A percentile compares a stretch with the other conserved stretches of the same genome.
phyloP scores from a whole-genome alignment of 2,888 invertebrate species.

The Mantis religiosa region DNA sequence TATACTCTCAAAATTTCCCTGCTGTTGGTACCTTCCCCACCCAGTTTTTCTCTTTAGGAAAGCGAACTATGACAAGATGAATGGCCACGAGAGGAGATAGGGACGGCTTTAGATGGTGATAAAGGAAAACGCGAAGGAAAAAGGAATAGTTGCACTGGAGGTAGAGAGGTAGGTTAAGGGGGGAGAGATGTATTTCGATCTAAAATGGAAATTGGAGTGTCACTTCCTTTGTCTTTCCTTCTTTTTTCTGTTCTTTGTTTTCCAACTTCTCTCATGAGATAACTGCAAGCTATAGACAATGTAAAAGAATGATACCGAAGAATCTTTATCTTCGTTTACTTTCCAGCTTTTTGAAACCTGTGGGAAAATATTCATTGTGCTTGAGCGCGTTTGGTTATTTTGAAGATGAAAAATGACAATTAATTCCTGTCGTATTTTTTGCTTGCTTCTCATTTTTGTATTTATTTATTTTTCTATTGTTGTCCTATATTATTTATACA shows the following conservation, averaged over 20 bases:
- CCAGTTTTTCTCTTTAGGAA: not conserved
- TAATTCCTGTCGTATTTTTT: too few species aligned
- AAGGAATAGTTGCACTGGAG: not conserved
- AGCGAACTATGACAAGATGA: not conserved
- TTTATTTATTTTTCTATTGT: too few species aligned
- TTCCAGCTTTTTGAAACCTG: too few species aligned
- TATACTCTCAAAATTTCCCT: not conserved
- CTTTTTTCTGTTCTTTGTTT: not conserved
- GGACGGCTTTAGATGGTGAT: not conserved
- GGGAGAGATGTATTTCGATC: constrained; percentile 39
- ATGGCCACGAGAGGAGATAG: not conserved
- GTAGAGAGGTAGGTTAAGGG: not conserved
- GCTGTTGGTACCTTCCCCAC: not conserved
- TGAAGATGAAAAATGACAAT: too few species aligned
- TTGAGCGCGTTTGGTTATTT: too few species aligned
- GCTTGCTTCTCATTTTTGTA: too few species aligned
- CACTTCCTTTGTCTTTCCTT: constrained; percentile 44
- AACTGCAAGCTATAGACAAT: not conserved
- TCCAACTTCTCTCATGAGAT: not conserved
- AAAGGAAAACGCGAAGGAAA: not conserved
- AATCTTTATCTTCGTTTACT: not conserved
- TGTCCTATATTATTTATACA: too few species aligned
- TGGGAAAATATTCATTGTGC: too few species aligned
- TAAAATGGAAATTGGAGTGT: constrained; percentile 48
- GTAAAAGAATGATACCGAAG: not conserved